Base-by-base conservation (phyloP, 2,888 invertebrate genomes). In the Cantharis flavilabris region DNA sequence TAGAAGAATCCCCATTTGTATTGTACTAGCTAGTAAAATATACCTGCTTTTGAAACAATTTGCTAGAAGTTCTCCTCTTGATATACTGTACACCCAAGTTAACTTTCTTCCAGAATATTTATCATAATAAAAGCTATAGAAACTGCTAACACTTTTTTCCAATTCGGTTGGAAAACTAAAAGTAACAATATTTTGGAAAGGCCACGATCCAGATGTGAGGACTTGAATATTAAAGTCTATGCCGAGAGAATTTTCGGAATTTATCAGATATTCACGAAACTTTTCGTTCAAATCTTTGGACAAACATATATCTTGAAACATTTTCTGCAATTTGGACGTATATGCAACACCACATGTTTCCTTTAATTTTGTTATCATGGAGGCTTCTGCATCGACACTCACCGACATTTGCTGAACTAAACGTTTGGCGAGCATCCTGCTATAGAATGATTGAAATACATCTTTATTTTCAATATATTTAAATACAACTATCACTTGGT, bases 401-500 rank as follows among this genome's bases (percentile, higher is more conserved):
- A 99, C 98, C 3, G 98, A 98, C 93, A 98, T 96, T 86, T 99
- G 98, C 86, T 97, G 97, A 3, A 99, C 99, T 82, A 99, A 92
- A 77, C 99, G 93, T 89, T 99, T 99, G 62, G 99, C 99, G 83
- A 99, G 90, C 98, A 99, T 98, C 91, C 99, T 99, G 87, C 98
- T 97, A 90, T 99, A 99, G 89, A 99, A 99, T 90, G 98, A 99
- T 90, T 99, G 99, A 91, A 99, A 99, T 73, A 99, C 99, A 88
- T 99, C 99, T 89, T 99, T 99, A 89, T 99, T 99, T 89, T 99
- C 99, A 81, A 99, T 98, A 88, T 99, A 99, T 89, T 99, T 99
- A 90, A 99, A 99, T 73, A 99, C 98, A 81, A 99, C 96, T 98
- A 99, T 99, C 89, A 99, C 98, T 95, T 99, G 98, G 90, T 98